Percentiles rank a stretch among this genome's conserved stretches.
phyloP scores from a whole-genome alignment of 2,888 invertebrate species.

The Tetragonisca angustula region DNA sequence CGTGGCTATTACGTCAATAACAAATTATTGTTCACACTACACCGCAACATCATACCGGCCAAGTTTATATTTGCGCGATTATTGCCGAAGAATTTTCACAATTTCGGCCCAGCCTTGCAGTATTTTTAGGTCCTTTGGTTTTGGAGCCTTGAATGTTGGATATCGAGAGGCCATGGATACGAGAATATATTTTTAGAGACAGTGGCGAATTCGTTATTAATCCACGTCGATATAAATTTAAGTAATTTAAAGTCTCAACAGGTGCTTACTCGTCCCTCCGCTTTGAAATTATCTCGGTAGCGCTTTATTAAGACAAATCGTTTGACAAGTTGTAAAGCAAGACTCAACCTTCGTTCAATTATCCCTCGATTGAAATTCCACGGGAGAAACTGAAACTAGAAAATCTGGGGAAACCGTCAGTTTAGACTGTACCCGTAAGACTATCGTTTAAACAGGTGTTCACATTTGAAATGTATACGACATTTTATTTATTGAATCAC shows the following conservation, averaged over 20 bases:
- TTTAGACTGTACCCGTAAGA: not conserved
- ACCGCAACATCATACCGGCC: conserved; percentile 54
- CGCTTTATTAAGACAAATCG: not conserved
- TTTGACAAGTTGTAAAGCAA: not conserved
- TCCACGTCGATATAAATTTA: not conserved
- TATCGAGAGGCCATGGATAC: conserved; percentile 41
- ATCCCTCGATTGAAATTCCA: not conserved
- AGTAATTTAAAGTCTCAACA: not conserved
- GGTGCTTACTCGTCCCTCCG: not conserved
- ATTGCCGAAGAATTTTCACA: conserved; percentile 66
- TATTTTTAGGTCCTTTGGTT: conserved; percentile 65
- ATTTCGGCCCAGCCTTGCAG: conserved; percentile 56
- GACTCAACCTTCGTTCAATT: not conserved
- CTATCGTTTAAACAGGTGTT: not conserved
- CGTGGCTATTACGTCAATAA: conserved; percentile 54
- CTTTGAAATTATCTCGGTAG: not conserved
- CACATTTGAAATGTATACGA: not conserved
- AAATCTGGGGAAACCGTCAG: too few relatives aligned
- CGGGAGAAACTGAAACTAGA: too few relatives aligned
- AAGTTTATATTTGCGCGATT: conserved; percentile 77
- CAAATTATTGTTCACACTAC: conserved; percentile 52
- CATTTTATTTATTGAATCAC: not conserved
- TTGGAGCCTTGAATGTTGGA: conserved; percentile 48
- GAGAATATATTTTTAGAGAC: conserved; percentile 36
- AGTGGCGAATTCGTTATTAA: conserved; percentile 12